These are phyloP conservation scores for Pollenia angustigena DNA, from an alignment of 2,888 invertebrate species.

Conservation along the genomic window DNA sequence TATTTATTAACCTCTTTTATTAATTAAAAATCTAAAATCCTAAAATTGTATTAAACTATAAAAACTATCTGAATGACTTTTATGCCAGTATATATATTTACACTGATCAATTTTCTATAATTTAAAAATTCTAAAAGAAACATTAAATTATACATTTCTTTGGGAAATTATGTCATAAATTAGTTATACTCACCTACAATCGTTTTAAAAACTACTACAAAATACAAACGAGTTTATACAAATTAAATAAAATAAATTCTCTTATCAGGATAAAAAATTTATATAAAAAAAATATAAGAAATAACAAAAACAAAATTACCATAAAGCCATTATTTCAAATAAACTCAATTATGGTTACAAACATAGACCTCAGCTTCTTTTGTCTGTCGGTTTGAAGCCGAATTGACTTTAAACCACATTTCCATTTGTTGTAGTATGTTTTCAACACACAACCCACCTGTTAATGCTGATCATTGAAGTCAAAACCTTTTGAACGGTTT, in stretches of 20 bases:
- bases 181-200: slow-evolving; percentile 36
- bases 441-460: slow-evolving; percentile 59
- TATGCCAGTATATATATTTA: background rate
- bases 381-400: background rate
- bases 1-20: background rate
- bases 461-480: slow-evolving; percentile 32
- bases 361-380: background rate
- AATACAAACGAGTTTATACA: slow-evolving; percentile 9
- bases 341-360: slow-evolving; percentile 65
- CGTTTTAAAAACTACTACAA: background rate
- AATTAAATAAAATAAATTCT: slow-evolving; percentile 35
- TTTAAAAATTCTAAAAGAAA: too few species aligned
- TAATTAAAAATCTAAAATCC: background rate
- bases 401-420: slow-evolving; percentile 18
- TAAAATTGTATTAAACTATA: background rate
- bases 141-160: background rate
- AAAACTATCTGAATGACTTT: background rate
- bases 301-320: slow-evolving; percentile 54
- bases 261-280: slow-evolving; percentile 64
- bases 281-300: background rate
- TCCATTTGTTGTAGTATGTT: slow-evolving; percentile 7
- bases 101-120: background rate
- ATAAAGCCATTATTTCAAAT: slow-evolving; percentile 63
- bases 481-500: slow-evolving; percentile 57
- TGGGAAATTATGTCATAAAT: slow-evolving; percentile 47